phyloP scores from a whole-genome alignment of 2,888 invertebrate species.

The Falcaria lacertinaria region DNA sequence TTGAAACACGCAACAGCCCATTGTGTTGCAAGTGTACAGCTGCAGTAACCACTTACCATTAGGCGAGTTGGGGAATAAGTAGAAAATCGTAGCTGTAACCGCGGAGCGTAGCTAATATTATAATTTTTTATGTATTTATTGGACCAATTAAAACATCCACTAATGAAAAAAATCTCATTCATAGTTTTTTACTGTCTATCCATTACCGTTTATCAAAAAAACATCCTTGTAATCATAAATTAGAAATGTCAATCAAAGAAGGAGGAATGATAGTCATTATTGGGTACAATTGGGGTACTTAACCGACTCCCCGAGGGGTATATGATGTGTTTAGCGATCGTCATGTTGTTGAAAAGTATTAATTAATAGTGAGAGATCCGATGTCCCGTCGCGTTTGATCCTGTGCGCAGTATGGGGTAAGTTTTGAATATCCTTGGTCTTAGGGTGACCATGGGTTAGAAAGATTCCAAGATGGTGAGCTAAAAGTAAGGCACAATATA shows the following conservation, averaged over 20 bases:
- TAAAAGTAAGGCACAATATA: too few relatives aligned
- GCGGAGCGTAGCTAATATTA: too few relatives aligned
- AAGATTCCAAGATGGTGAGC: too few relatives aligned
- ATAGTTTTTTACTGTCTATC: background rate
- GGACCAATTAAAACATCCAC: background rate
- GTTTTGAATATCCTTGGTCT: slow-evolving; percentile 27
- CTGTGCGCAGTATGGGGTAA: slow-evolving; percentile 47
- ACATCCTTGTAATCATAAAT: background rate
- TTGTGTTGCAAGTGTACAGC: too few relatives aligned
- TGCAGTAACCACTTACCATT: too few relatives aligned
- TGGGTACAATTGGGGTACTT: slow-evolving; percentile 41
- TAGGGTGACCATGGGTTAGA: slow-evolving; percentile 27
- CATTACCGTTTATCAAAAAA: background rate
- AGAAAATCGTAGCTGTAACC: too few relatives aligned
- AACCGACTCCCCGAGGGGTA: slow-evolving; percentile 44
- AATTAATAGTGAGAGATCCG: slow-evolving; percentile 46
- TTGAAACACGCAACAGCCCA: too few relatives aligned
- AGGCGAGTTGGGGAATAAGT: too few relatives aligned
- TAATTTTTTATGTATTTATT: too few relatives aligned
- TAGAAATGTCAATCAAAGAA: slow-evolving; percentile 22
- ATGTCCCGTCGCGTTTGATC: slow-evolving; percentile 47
- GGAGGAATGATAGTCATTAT: slow-evolving; percentile 23
- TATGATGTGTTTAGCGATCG: slow-evolving; percentile 34
- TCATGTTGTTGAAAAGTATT: slow-evolving; percentile 46
- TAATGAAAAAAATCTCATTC: background rate